A percentile compares a stretch with the other conserved stretches of the same genome.
These are phyloP conservation scores for Limnephilus rhombicus DNA, from an alignment of 2,888 invertebrate species.

Conservation along the genomic window DNA sequence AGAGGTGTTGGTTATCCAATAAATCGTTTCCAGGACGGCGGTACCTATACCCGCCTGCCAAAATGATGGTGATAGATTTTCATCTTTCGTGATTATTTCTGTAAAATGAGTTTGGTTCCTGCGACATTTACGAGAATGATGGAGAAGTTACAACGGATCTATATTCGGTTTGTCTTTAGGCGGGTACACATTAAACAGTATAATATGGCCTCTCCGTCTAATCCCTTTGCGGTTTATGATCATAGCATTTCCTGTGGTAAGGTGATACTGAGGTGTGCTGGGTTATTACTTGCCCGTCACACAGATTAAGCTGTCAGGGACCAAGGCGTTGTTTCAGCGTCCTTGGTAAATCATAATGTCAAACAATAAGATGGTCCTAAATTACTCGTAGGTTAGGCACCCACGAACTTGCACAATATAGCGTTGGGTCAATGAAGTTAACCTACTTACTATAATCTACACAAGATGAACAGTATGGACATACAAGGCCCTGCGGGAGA, in stretches of 20 bases:
- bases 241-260: not conserved
- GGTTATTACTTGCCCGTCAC: not conserved
- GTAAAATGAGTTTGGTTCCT: not conserved
- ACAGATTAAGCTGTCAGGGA: not conserved
- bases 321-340: not conserved
- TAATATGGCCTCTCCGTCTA: not conserved
- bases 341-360: conserved; percentile 38
- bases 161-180: not conserved
- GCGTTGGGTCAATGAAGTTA: conserved; percentile 23
- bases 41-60: too few species aligned
- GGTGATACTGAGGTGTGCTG: not conserved
- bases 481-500: not conserved
- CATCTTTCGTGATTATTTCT: not conserved
- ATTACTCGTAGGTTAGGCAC: not conserved
- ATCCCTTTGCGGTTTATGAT: not conserved
- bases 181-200: not conserved
- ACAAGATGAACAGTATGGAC: not conserved
- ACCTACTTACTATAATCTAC: conserved; percentile 11
- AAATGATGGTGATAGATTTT: not conserved
- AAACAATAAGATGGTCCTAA: conserved; percentile 12
- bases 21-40: too few species aligned
- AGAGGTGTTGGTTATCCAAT: too few species aligned
- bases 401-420: not conserved
- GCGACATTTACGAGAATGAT: not conserved
- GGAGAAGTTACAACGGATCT: not conserved